Conservation (phyloP, 2,888 invertebrate genomes). For the Chalcis sispes region DNA sequence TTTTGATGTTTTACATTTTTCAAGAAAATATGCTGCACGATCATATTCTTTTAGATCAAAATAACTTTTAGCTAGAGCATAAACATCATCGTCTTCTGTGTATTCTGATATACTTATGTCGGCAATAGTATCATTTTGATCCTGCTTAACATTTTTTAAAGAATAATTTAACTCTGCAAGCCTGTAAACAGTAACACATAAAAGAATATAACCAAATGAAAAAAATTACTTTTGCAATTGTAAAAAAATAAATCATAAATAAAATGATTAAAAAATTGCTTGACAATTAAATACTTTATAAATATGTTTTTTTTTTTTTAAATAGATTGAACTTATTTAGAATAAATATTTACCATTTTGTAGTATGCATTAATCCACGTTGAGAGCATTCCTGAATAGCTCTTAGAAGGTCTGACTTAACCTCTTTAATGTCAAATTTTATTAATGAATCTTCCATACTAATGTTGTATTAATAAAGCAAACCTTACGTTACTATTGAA, state of each 20-base stretch:
- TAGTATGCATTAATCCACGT: constrained; percentile 87
- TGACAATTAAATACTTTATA: neutral
- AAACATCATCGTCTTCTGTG: constrained; percentile 83
- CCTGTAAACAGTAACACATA: constrained; percentile 70
- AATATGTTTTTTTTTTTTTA: neutral
- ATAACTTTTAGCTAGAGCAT: constrained; percentile 89
- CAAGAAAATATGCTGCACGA: constrained; percentile 88
- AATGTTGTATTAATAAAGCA: too few relatives aligned
- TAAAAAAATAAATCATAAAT: constrained; percentile 14
- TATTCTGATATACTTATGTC: constrained; percentile 76
- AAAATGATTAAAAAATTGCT: neutral
- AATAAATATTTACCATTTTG: constrained; percentile 82
- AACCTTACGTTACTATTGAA: too few relatives aligned
- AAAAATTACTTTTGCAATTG: constrained; percentile 16
- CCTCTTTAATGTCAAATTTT: constrained; percentile 79
- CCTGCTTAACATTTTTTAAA: constrained; percentile 82
- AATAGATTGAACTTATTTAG: neutral
- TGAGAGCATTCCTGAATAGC: constrained; percentile 86
- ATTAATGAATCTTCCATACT: constrained; percentile 73
- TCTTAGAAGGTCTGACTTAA: constrained; percentile 81
- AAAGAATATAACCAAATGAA: neutral
- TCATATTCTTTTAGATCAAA: constrained; percentile 95
- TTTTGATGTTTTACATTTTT: constrained; percentile 83
- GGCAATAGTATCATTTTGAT: constrained; percentile 77
- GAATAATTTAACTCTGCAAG: constrained; percentile 90